These are phyloP conservation scores for human DNA, from an alignment of 2,113 vertebrate genomes.

Conservation along the genomic window GRCh38 chr3:100403501-100404000, in stretches of 20 bases:
- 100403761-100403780: not conserved
- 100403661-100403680: too few species aligned
- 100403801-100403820: not conserved
- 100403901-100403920: not conserved
- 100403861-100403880: not conserved
- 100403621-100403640: too few species aligned
- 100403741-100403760: slow-evolving; percentile 1
- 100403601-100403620: too few species aligned
- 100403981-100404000: not conserved
- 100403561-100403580: too few species aligned
- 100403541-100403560: too few species aligned
- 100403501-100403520: too few species aligned
- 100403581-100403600: too few species aligned
- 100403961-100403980: not conserved
- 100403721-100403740: not conserved
- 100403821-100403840: not conserved
- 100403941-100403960: not conserved
- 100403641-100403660: too few species aligned
- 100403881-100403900: not conserved
- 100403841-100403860: not conserved
- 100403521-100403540: too few species aligned
- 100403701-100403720: too few species aligned
- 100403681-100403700: too few species aligned
- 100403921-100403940: not conserved
- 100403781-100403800: not conserved